phyloP scores from a whole-genome alignment of 2,113 vertebrate genomes.

The Ammodramus savannarum region DNA sequence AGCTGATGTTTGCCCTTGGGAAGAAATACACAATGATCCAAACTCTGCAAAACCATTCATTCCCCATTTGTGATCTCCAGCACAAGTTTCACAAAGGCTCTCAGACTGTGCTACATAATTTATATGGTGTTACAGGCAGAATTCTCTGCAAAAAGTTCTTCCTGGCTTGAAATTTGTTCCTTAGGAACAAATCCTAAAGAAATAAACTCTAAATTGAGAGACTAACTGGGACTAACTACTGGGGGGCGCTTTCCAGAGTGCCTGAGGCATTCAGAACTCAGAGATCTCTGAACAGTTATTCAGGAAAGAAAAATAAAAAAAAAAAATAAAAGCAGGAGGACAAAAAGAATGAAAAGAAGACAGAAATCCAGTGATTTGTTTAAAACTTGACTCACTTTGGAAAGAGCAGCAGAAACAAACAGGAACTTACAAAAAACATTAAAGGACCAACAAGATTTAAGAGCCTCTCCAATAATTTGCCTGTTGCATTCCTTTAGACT shows the following conservation, averaged over 20 bases:
- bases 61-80: neutral
- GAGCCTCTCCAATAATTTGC: neutral
- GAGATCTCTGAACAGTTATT: neutral
- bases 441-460: neutral
- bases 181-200: neutral
- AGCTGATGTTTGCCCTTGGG: neutral
- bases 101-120: neutral
- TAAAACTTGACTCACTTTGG: neutral
- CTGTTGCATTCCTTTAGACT: neutral
- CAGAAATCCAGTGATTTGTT: neutral
- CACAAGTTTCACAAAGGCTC: neutral
- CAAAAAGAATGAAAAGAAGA: rapidly evolving
- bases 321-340: neutral
- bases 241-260: neutral
- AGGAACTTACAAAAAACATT: neutral
- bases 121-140: neutral
- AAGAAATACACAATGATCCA: neutral
- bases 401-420: neutral
- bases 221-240: neutral
- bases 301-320: neutral
- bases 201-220: neutral
- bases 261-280: neutral
- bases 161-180: neutral
- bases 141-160: neutral
- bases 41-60: neutral